Conservation (phyloP, 2,888 invertebrate species). For the Mythimna ferrago region DNA sequence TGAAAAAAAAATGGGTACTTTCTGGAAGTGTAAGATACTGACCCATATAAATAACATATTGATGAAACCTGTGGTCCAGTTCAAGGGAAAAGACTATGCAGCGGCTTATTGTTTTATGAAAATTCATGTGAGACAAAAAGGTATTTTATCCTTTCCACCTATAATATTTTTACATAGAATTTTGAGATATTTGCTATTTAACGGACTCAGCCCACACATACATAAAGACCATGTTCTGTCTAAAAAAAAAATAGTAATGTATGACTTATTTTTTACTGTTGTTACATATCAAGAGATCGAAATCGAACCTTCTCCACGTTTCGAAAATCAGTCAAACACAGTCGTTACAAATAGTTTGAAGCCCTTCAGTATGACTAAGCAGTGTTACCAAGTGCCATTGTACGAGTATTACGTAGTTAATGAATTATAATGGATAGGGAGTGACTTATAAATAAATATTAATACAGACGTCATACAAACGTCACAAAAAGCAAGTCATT, state of each 20-base stretch:
- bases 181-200: background rate
- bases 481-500: no score
- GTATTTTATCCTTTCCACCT: background rate
- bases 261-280: background rate
- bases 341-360: background rate
- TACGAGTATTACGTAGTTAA: no score
- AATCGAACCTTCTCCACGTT: background rate
- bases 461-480: no score
- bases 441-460: no score
- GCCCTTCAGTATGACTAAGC: no score
- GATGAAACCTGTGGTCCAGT: fast-evolving
- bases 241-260: no score
- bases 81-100: fast-evolving
- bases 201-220: background rate
- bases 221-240: no score
- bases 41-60: fast-evolving
- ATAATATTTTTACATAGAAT: background rate
- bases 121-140: slow-evolving; percentile 32
- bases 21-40: slow-evolving; percentile 23
- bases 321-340: background rate
- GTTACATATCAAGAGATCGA: background rate
- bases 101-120: slow-evolving; percentile 9
- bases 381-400: no score
- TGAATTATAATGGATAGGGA: no score
- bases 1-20: background rate